A percentile compares a stretch with the other conserved stretches of the same genome.
These are phyloP conservation scores for Reticulitermes speratus DNA, from an alignment of 1,140 invertebrate genomes.

Conservation along the genomic window DNA sequence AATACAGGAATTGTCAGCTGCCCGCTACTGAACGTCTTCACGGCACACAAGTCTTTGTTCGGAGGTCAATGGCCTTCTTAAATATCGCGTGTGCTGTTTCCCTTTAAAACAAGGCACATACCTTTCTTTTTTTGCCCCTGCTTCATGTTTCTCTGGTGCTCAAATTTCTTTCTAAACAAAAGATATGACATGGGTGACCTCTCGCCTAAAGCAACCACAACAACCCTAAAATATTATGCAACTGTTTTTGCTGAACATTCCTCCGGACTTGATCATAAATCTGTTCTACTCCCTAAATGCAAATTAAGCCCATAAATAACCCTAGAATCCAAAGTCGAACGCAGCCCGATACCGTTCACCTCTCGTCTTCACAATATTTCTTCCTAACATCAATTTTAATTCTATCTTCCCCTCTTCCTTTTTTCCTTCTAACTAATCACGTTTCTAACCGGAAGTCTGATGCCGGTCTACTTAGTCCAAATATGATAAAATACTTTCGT, in stretches of 20 bases:
- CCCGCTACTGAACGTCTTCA: not conserved
- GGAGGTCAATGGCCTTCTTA: not conserved
- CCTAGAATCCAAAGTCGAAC: no score
- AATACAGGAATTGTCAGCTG: not conserved
- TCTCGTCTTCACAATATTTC: no score
- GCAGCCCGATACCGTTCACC: no score
- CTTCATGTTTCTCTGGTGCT: not conserved
- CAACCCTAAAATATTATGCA: not conserved
- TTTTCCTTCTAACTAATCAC: no score
- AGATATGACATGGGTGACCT: not conserved
- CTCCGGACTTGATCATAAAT: not conserved
- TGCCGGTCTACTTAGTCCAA: no score
- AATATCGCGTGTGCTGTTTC: conserved; percentile 4
- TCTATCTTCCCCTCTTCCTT: no score
- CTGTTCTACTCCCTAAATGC: no score
- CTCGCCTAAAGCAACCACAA: not conserved
- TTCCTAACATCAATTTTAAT: no score
- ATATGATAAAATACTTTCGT: no score
- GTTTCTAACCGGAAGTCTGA: no score
- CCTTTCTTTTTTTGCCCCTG: not conserved
- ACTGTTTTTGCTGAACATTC: not conserved
- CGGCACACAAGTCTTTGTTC: not conserved
- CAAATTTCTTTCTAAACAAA: conserved; percentile 6
- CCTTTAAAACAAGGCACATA: not conserved
- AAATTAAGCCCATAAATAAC: no score